Evolutionary conservation across 2,797 vertebrate genomes (phyloP), one percentile per base, ranked within the genome.

Genomic region (Pangasius larnaudii): DNA sequence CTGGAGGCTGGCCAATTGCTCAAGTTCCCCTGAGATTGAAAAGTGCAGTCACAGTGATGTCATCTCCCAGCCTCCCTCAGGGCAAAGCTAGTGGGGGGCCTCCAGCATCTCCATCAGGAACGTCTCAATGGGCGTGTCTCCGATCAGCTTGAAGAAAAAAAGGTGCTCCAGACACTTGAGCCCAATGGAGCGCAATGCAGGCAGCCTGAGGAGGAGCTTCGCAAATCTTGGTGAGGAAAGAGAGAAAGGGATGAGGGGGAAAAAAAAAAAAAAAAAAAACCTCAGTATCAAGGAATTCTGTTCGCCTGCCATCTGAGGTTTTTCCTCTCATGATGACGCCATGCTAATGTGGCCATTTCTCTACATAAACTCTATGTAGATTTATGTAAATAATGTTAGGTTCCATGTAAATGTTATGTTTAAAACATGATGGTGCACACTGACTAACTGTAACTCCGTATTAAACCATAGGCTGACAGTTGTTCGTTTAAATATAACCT

Each of bases 81-180:
- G 39, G 24, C 67, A 93, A 93, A 95, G 93, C 93, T 95, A 98
- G 94, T 99, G 97, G 7, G 98, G 98, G 80, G 98, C 97, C 96
- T 99, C 98, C 95, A 99, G 94, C 98, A 99, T 99, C 96, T 99
- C 98, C 98, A 99, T 99, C 85, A 99, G 98, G 92, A 99, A 99
- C 92, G 98, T 99, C 96, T 99, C 98, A 0, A 99, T 99, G 92
- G 98, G 98, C 19, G 98, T 99, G 95, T 99, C 98, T 82, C 98
- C 98, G 0, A 99, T 99, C 90, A 99, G 95, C 95, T 99, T 99
- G 95, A 99, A 99, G 96, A 99, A 99, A 95, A 99, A 99, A 49
- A 99, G 97, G 93, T 99, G 98, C 96, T 99, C 98, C 95, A 99
- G 95, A 94, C 98, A 99, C 91, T 99, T 99, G 92, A 99, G 93